Percentiles rank a stretch among this genome's conserved stretches.
Conservation (phyloP, 2,113 vertebrate genomes). For the Plectropomus leopardus region DNA sequence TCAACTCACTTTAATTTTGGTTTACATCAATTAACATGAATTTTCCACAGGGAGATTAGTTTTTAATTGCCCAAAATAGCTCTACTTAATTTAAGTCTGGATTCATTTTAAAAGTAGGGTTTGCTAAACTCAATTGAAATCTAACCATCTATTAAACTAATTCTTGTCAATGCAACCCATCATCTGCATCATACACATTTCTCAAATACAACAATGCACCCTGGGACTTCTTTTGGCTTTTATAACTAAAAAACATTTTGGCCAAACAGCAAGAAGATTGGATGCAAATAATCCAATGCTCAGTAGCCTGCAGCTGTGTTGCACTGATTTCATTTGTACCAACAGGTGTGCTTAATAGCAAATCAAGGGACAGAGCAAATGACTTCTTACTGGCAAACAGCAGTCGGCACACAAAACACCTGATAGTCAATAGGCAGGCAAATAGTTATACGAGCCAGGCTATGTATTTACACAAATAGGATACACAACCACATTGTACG, state of each 20-base stretch:
- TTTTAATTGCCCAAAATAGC: too few species aligned
- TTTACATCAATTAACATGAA: too few species aligned
- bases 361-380: slow-evolving; percentile 26
- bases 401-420: background rate
- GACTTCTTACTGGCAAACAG: background rate
- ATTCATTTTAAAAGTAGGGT: too few species aligned
- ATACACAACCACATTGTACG: background rate
- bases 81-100: too few species aligned
- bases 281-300: background rate
- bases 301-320: background rate
- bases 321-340: slow-evolving; percentile 2
- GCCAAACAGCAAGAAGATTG: background rate
- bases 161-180: too few species aligned
- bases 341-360: slow-evolving; percentile 7
- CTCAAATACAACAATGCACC: background rate
- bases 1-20: too few species aligned
- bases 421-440: slow-evolving; percentile 2
- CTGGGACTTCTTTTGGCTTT: background rate
- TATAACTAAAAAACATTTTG: background rate
- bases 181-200: too few species aligned
- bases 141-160: too few species aligned
- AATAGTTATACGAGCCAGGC: slow-evolving; percentile 14
- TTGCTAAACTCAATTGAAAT: too few species aligned
- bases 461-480: slow-evolving; percentile 15
- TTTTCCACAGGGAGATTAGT: too few species aligned